These are phyloP conservation scores for Paedocypris micromegethes DNA, from an alignment of 2,797 vertebrate genomes.

Conservation along the genomic window DNA sequence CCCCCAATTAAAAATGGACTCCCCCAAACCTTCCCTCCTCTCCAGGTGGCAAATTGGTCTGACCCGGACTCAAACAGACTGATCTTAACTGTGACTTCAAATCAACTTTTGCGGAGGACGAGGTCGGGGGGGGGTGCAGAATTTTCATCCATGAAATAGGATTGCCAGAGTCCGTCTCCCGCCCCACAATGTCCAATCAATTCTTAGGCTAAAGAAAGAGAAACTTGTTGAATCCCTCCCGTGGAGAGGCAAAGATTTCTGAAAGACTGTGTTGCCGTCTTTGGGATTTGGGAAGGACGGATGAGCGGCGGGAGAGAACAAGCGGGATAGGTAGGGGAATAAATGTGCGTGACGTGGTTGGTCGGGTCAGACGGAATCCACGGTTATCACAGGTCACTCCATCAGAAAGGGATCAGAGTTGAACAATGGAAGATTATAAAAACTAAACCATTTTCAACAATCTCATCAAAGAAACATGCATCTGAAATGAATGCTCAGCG, in stretches of 20 bases:
- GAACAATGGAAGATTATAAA: slow-evolving; percentile 30
- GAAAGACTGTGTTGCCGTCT: slow-evolving; percentile 48
- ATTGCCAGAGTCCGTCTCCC: slow-evolving; percentile 66
- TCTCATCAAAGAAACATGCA: slow-evolving; percentile 18
- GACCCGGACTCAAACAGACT: slow-evolving; percentile 72
- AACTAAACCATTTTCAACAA: slow-evolving; percentile 17
- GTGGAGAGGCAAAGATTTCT: slow-evolving; percentile 80
- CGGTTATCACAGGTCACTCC: slow-evolving; percentile 39
- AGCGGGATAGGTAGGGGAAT: slow-evolving; percentile 57
- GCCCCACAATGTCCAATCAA: slow-evolving; percentile 54
- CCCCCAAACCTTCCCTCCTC: slow-evolving; percentile 63
- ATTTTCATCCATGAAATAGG: slow-evolving; percentile 68
- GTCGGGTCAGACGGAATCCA: slow-evolving; percentile 46
- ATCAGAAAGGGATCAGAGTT: slow-evolving; percentile 39
- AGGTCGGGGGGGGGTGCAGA: slow-evolving; percentile 45
- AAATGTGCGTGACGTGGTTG: slow-evolving; percentile 59
- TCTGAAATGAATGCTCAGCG: not conserved
- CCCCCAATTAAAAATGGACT: slow-evolving; percentile 75
- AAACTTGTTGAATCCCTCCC: slow-evolving; percentile 67
- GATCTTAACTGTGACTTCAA: slow-evolving; percentile 72
- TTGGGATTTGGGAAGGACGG: slow-evolving; percentile 51
- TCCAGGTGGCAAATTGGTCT: slow-evolving; percentile 81
- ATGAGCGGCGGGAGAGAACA: slow-evolving; percentile 47
- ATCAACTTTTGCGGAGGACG: slow-evolving; percentile 64
- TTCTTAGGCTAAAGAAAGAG: slow-evolving; percentile 65